Conservation (phyloP, 2,113 vertebrate genomes). For the Nipponia nippon region DNA sequence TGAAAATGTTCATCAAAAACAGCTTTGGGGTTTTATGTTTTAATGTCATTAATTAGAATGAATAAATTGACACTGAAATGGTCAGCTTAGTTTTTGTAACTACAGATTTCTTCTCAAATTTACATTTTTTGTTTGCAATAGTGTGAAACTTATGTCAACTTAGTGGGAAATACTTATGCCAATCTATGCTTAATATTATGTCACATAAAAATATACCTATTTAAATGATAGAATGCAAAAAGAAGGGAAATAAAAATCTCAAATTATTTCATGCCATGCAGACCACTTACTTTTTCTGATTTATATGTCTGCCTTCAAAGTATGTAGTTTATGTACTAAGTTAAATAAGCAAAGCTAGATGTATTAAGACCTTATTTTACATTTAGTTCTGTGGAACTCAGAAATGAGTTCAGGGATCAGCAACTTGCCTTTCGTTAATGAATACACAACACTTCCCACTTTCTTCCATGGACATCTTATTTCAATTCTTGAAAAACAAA, state of each 20-base stretch:
- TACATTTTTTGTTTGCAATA: background rate
- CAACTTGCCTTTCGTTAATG: background rate
- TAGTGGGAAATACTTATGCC: background rate
- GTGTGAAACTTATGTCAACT: background rate
- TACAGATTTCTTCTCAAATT: background rate
- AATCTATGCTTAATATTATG: background rate
- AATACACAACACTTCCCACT: background rate
- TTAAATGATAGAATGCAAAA: background rate
- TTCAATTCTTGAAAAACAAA: background rate
- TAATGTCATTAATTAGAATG: background rate
- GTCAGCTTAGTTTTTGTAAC: background rate
- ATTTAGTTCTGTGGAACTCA: constrained; percentile 11
- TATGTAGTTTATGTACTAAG: background rate
- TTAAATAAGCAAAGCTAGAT: constrained; percentile 16
- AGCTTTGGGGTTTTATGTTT: background rate
- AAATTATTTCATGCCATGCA: background rate
- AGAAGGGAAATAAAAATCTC: background rate
- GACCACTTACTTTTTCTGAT: background rate
- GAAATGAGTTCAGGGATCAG: background rate
- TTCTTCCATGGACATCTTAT: background rate
- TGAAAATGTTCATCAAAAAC: background rate
- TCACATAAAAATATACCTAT: background rate
- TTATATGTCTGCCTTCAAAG: background rate
- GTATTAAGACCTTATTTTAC: background rate
- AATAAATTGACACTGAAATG: background rate